Evolutionary conservation across 1,140 invertebrate genomes (phyloP).

Genomic region (Hesperophylax magnus): DNA sequence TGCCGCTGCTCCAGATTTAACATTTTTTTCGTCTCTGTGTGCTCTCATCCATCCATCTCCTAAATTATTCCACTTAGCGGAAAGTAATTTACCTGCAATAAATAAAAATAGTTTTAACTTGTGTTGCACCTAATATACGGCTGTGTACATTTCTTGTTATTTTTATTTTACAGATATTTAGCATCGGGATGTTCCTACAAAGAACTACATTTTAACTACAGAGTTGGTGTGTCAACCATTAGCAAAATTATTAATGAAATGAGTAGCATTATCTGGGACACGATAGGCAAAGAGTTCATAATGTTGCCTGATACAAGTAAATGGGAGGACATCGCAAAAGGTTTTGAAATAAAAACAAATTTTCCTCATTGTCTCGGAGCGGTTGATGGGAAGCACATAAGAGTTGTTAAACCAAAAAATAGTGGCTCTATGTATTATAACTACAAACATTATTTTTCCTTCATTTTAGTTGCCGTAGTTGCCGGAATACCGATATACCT

Average conservation of each 20-base stretch:
- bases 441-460: slow-evolving; percentile 65
- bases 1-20: background rate
- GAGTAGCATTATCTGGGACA: slow-evolving; percentile 56
- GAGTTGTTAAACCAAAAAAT: slow-evolving; percentile 57
- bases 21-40: no score
- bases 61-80: no score
- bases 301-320: slow-evolving; percentile 49
- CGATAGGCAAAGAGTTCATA: slow-evolving; percentile 47
- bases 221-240: slow-evolving; percentile 57
- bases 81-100: no score
- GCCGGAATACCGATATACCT: slow-evolving; percentile 64
- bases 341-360: slow-evolving; percentile 59
- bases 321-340: slow-evolving; percentile 57
- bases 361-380: slow-evolving; percentile 64
- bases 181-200: slow-evolving; percentile 47
- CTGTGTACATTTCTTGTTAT: background rate
- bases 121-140: no score
- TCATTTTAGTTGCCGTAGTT: slow-evolving; percentile 65
- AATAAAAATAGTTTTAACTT: no score
- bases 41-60: no score
- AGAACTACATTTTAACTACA: no score
- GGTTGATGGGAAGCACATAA: slow-evolving; percentile 60
- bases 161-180: slow-evolving; percentile 49
- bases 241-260: slow-evolving; percentile 57
- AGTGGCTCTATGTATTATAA: no score